These are phyloP conservation scores for Damaliscus lunatus DNA, from an alignment of 2,113 vertebrate genomes.

Conservation along the genomic window DNA sequence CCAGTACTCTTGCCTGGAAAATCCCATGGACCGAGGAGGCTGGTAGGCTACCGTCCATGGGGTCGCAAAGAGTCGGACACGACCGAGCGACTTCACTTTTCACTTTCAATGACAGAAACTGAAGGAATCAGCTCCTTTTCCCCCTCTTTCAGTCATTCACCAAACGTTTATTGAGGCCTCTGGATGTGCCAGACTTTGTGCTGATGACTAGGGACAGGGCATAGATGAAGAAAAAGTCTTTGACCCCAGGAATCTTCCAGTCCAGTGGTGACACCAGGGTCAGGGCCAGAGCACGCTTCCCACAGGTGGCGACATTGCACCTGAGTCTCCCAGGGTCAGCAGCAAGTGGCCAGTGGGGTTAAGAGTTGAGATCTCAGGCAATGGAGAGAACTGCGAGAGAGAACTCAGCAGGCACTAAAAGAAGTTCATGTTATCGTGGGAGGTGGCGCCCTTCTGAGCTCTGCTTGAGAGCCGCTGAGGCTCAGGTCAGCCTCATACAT, in stretches of 20 bases:
- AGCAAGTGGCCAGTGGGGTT: background rate
- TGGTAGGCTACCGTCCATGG: too few species aligned
- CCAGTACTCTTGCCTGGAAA: too few species aligned
- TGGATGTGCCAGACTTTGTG: background rate
- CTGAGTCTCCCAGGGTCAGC: background rate
- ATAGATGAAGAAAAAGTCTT: background rate
- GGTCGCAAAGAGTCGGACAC: too few species aligned
- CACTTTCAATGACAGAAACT: background rate
- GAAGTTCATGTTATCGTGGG: background rate
- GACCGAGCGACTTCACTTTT: too few species aligned
- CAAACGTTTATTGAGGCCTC: background rate
- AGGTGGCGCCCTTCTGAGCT: fast-evolving
- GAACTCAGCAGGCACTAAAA: background rate
- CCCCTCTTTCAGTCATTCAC: background rate
- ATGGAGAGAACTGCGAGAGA: background rate
- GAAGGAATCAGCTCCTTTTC: background rate
- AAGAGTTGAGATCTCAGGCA: background rate
- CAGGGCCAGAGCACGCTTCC: background rate
- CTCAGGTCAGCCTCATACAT: background rate
- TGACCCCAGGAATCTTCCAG: background rate
- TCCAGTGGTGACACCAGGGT: background rate
- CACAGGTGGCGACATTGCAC: background rate
- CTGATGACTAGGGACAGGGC: background rate
- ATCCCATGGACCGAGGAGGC: too few species aligned
- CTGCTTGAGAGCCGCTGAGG: background rate